phyloP scores from a whole-genome alignment of 1,140 invertebrate species.

The Drosophila neocordata region DNA sequence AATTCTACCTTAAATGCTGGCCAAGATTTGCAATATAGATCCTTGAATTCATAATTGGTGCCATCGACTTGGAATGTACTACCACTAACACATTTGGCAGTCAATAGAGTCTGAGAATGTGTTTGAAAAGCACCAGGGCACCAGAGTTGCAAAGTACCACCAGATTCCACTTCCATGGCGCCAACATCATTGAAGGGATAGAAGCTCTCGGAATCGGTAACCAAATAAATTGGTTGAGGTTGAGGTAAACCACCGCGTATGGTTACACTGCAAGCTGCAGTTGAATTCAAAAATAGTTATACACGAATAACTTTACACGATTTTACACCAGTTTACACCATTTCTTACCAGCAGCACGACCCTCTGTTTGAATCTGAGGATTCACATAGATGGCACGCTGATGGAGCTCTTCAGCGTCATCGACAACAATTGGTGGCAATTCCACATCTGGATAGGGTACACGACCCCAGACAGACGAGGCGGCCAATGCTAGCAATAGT shows the following conservation, averaged over 20 bases:
- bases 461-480: conserved; percentile 54
- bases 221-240: conserved; percentile 72
- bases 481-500: conserved; percentile 43
- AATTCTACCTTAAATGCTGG: conserved; percentile 51
- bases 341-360: conserved; percentile 47
- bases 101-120: conserved; percentile 49
- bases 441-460: conserved; percentile 59
- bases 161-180: conserved; percentile 61
- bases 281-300: too few relatives aligned
- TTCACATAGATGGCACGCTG: conserved; percentile 38
- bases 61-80: conserved; percentile 68
- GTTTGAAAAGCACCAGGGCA: conserved; percentile 64
- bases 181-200: conserved; percentile 69
- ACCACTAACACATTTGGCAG: conserved; percentile 70
- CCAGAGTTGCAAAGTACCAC: conserved; percentile 62
- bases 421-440: conserved; percentile 39
- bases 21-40: conserved; percentile 75
- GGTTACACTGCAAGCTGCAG: conserved; percentile 61
- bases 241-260: conserved; percentile 69
- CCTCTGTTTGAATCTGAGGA: conserved; percentile 28
- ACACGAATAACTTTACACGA: too few relatives aligned
- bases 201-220: conserved; percentile 61
- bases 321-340: too few relatives aligned
- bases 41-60: conserved; percentile 58
- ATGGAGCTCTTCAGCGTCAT: conserved; percentile 34